Base-by-base conservation (phyloP, 1,140 invertebrate species). In the Drosophila kohkoa region DNA sequence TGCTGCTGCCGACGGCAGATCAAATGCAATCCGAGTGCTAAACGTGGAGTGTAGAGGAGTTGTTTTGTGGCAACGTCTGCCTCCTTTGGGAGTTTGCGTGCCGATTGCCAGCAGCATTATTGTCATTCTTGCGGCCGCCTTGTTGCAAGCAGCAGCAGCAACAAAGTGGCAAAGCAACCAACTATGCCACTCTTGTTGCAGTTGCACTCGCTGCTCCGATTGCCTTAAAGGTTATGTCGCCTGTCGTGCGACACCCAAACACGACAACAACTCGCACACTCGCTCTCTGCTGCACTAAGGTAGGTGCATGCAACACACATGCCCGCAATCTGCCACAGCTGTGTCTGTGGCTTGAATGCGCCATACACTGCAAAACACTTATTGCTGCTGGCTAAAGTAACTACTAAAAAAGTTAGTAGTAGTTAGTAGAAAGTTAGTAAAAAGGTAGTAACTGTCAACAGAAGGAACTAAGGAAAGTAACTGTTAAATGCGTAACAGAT, bases 161-260 rank as follows among this genome's bases (percentile, higher is more conserved):
- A 25, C 20, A 25, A 25, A 25, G 32, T 32, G 32, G 32, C 32
- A 38, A 8, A 7, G 8, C 8, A 10, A 8, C 35, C 7, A 38
- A 38, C 35, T 38, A 8, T 10, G 35, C 35, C 35, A 10, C 35
- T 8, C 8, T 10, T 35, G 38, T 41, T 13, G 43, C 55, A 5
- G 20, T 13, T n/a, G 41, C 48, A 41, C 5, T 65, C 45, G 35
- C 49, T 58, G 66, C 73, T 70, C 52, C 73, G 48, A 77, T 66
- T 79, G 74, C 83, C 83, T 82, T 81, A 89, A 88, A 88, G 83
- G 83, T 88, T 88, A 88, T 89, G 79, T 85, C 48, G 85, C 85
- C 82, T 83, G 83, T 88, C 79, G 54, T 55, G 51, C 43, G 79
- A 71, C 65, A 80, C 67, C 81, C 77, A 68, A 69, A 79, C 72